Base-by-base conservation (phyloP, 1,140 invertebrate species). In the Venturia canescens region DNA sequence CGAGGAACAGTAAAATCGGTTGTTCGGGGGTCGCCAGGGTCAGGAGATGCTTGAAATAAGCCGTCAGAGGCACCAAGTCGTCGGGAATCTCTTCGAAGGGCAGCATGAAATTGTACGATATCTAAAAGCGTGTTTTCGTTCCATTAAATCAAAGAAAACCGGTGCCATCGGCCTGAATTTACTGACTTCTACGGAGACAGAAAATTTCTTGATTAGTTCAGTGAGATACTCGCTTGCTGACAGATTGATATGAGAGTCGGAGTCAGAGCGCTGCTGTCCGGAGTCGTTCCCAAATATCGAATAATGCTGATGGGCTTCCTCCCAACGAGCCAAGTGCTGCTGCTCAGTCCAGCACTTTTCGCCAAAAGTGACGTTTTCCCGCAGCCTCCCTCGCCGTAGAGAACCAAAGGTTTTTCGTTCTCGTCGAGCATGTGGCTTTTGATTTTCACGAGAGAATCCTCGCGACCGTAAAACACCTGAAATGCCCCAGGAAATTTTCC, bases 321-420 rank as follows among this genome's bases (percentile, higher is more conserved):
- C 16, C 93, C 94, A 50, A 92, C 88, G 75, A 97, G 95, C 97
- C 97, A 98, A 38, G 93, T 93, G 26, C 92, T 93, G 31, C 90
- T 91, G 15, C 95, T 94, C 90, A 97, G 93, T 72, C 97, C 96
- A 3, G 98, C 97, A 80, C 96, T 96, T 93, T 99, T 99, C 4
- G 98, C 97, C 75, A 99, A 91, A 0, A 99, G 92, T 4, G 98
- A 99, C 4, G 98, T 99, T 92, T 99, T 99, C 1, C 98, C 98
- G 88, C 98, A 99, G 34, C 98, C 98, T 86, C 97, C 97, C 92
- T 98, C 97, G 1, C 98, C 98, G 89, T 98, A 98, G 79, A 99
- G 93, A n/a, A 99, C 96, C 77, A 99, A 92, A 16, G 98, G 98
- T 89, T 97, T 97, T 86, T 97, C 96, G 34, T 94, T 95, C 79